Conservation (phyloP, 2,797 vertebrate species). For the Hydrophis major region DNA sequence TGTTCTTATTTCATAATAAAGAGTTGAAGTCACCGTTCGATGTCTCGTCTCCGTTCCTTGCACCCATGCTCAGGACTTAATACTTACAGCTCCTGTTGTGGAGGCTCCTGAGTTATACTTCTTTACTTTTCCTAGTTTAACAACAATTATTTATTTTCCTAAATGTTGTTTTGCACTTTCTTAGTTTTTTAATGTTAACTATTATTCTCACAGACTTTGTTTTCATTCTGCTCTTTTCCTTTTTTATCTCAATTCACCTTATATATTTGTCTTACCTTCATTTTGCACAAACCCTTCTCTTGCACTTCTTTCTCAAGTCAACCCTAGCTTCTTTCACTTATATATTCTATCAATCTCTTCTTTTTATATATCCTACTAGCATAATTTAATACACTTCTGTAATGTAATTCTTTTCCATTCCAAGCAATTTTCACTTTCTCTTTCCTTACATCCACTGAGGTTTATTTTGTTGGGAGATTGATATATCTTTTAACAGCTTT, state of each 20-base stretch:
- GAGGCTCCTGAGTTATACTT: neutral
- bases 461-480: neutral
- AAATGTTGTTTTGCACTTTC: neutral
- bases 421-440: neutral
- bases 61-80: too few species aligned
- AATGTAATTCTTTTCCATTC: neutral
- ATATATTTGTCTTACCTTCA: neutral
- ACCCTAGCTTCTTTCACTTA: neutral
- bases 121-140: neutral
- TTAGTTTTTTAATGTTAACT: neutral
- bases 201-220: neutral
- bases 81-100: neutral
- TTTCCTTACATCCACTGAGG: neutral
- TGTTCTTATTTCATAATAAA: too few species aligned
- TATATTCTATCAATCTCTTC: neutral
- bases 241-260: neutral
- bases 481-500: neutral
- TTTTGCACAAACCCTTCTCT: neutral
- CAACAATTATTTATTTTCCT: neutral
- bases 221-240: neutral
- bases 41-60: too few species aligned
- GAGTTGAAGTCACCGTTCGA: too few species aligned
- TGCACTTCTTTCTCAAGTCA: neutral
- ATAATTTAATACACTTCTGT: neutral
- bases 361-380: neutral